Evolutionary conservation across 2,888 invertebrate species (phyloP).

Genomic region (Drosophila limbata): DNA sequence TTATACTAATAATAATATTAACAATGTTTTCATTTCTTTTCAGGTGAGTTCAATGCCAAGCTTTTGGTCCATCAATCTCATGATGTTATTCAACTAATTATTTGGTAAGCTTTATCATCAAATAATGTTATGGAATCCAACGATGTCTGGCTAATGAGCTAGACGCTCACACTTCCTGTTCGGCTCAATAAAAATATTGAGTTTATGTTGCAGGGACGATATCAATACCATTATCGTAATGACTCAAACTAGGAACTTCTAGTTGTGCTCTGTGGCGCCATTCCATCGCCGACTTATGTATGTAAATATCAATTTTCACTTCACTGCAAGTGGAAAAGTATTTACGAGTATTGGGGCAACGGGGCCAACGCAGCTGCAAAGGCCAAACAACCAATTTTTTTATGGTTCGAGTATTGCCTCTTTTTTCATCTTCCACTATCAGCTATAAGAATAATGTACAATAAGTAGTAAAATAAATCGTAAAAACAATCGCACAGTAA

Average conservation of each 20-base stretch:
- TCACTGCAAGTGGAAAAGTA: constrained; percentile 35
- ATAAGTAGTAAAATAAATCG: constrained; percentile 57
- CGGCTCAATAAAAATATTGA: constrained; percentile 10
- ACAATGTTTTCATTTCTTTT: constrained; percentile 9
- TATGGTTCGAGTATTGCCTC: constrained; percentile 18
- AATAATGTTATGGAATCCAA: neutral
- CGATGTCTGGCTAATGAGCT: neutral
- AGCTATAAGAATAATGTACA: constrained; percentile 37
- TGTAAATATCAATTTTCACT: constrained; percentile 58
- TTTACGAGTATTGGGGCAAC: constrained; percentile 30
- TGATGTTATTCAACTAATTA: neutral
- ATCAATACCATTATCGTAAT: constrained; percentile 43
- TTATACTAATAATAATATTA: neutral
- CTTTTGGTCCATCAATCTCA: neutral
- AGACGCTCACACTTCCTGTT: constrained; percentile 31
- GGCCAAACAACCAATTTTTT: constrained; percentile 35
- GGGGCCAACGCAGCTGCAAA: constrained; percentile 21
- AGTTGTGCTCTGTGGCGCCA: constrained; percentile 23
- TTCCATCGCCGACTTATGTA: constrained; percentile 23
- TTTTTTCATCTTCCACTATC: constrained; percentile 53
- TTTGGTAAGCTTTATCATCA: constrained; percentile 1
- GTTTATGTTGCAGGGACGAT: constrained; percentile 33
- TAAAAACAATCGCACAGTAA: constrained; percentile 41
- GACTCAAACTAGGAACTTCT: constrained; percentile 35
- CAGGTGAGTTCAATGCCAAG: constrained; percentile 36